Conservation (phyloP, 1,140 invertebrate genomes). For the Stegodyphus dumicola region DNA sequence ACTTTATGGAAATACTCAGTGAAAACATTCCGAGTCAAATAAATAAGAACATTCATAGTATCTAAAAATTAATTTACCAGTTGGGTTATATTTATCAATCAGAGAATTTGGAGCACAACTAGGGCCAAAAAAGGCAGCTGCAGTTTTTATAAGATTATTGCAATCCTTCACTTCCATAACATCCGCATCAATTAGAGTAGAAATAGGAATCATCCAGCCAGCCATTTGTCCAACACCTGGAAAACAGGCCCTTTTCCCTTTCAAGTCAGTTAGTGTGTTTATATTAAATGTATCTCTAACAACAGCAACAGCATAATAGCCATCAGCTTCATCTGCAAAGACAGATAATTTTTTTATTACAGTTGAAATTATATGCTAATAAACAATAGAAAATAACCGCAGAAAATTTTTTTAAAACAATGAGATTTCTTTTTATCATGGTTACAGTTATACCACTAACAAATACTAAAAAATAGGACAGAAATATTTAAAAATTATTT, state of each 20-base stretch:
- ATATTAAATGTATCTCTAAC: slow-evolving; percentile 76
- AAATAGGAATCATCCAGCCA: slow-evolving; percentile 92
- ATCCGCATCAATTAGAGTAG: slow-evolving; percentile 67
- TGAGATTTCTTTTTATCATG: too few relatives aligned
- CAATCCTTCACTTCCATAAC: slow-evolving; percentile 72
- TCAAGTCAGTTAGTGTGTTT: slow-evolving; percentile 75
- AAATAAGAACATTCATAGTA: slow-evolving; percentile 1
- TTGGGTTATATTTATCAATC: slow-evolving; percentile 92
- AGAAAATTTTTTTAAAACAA: too few relatives aligned
- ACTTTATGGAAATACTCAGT: neutral
- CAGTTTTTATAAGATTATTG: slow-evolving; percentile 95
- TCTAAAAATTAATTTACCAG: slow-evolving; percentile 73
- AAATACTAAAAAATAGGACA: too few relatives aligned
- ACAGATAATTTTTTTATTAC: slow-evolving; percentile 8
- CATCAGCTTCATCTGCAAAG: slow-evolving; percentile 62
- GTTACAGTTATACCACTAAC: too few relatives aligned
- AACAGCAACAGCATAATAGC: slow-evolving; percentile 84
- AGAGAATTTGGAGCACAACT: slow-evolving; percentile 95
- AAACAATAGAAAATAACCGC: neutral
- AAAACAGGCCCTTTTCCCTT: slow-evolving; percentile 86
- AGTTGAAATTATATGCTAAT: neutral
- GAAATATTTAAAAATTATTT: too few relatives aligned
- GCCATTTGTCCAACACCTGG: slow-evolving; percentile 89
- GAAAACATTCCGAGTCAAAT: neutral
- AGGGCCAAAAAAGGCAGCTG: slow-evolving; percentile 87